These are phyloP conservation scores for Podarcis siculus DNA, from an alignment of 2,797 vertebrate species.

Conservation along the genomic window DNA sequence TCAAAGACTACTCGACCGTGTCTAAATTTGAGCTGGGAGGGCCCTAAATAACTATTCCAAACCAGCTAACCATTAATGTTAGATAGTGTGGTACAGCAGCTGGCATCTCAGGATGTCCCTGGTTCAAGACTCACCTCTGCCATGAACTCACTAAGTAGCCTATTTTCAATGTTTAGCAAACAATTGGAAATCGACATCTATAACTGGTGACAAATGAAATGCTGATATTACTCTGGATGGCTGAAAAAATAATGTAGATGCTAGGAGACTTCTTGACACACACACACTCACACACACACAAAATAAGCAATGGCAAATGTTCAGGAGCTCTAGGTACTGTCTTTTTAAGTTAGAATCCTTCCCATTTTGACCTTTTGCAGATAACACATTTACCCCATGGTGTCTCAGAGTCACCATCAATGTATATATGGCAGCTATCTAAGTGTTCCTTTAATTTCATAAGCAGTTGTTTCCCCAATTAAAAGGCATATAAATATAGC, in stretches of 20 bases:
- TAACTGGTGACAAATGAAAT: not conserved
- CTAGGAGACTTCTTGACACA: not conserved
- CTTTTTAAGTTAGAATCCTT: not conserved
- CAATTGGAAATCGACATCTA: not conserved
- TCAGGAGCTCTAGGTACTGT: not conserved
- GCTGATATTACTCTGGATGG: not conserved
- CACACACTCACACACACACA: not conserved
- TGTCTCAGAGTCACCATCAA: not conserved
- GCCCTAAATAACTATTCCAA: not conserved
- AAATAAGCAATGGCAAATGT: not conserved
- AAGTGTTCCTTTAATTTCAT: not conserved
- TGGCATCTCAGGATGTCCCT: not conserved
- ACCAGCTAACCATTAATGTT: not conserved
- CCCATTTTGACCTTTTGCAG: not conserved
- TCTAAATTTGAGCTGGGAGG: not conserved
- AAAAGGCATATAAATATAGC: too few relatives aligned
- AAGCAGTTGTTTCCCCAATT: not conserved
- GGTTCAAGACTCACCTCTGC: too few relatives aligned
- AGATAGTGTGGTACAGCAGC: not conserved
- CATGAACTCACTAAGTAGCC: not conserved
- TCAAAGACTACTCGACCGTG: not conserved
- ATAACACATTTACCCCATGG: not conserved
- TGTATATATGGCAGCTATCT: not conserved
- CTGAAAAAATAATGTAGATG: not conserved
- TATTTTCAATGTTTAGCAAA: not conserved